phyloP scores from a whole-genome alignment of 2,888 invertebrate genomes.

The Eristalis arbustorum region DNA sequence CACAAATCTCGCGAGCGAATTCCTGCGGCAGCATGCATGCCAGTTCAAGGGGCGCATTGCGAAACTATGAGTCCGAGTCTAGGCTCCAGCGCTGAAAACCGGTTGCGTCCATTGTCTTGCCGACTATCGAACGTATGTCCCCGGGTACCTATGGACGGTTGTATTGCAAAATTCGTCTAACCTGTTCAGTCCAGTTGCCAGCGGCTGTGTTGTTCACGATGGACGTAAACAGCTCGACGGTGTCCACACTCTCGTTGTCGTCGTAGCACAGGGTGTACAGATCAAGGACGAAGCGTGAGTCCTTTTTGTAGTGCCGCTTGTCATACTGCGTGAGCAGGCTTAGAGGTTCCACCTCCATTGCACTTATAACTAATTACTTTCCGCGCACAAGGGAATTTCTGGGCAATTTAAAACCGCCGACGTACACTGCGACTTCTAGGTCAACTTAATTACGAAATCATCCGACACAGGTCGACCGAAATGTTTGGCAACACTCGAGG shows the following conservation, averaged over 20 bases:
- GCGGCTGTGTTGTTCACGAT: slow-evolving; percentile 75
- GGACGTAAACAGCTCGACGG: slow-evolving; percentile 82
- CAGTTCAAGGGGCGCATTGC: slow-evolving; percentile 4
- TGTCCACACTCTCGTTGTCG: slow-evolving; percentile 89
- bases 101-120: slow-evolving; percentile 30
- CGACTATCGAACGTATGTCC: background rate
- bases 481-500: slow-evolving; percentile 33
- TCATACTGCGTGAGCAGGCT: slow-evolving; percentile 80
- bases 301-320: slow-evolving; percentile 92
- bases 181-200: slow-evolving; percentile 75
- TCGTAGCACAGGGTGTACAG: slow-evolving; percentile 93
- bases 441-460: slow-evolving; percentile 50
- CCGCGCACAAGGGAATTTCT: slow-evolving; percentile 10
- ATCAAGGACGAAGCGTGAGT: slow-evolving; percentile 90
- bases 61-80: slow-evolving; percentile 1
- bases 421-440: slow-evolving; percentile 30
- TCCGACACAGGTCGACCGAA: background rate
- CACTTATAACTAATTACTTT: background rate
- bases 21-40: background rate
- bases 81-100: slow-evolving; percentile 12
- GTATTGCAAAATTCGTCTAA: slow-evolving; percentile 54
- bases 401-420: background rate
- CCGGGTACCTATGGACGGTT: background rate
- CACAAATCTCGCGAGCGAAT: background rate
- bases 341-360: slow-evolving; percentile 79